Evolutionary conservation across 1,140 invertebrate genomes (phyloP), one percentile per base, ranked within the genome.

Genomic region (Hetaerina americana): DNA sequence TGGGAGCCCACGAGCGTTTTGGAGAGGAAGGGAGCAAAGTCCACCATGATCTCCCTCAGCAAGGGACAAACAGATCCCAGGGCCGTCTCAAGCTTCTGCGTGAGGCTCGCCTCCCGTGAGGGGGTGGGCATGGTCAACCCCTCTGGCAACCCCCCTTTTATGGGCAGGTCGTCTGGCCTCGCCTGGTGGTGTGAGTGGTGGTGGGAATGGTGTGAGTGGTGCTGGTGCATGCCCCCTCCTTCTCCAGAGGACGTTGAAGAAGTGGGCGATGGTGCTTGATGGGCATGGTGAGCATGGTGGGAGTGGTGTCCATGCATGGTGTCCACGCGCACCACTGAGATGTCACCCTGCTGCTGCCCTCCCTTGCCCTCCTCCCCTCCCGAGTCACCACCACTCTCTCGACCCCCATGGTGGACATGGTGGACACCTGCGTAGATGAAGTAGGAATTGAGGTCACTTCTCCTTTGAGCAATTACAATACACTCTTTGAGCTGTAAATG

Each of bases 1-100:
- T 99, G 97, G 0, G 97, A 99, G 2, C 98, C 98, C 25, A 99
- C 91, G 0, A 99, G 84, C 0, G 97, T 99, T 82, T 99, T 99
- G 8, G 96, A 98, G 0, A 99, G 84, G 83, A 98, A 99, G 0
- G 96, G 94, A 0, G 96, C 95, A 85, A 99, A 99, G 80, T 99
- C 97, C 8, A 98, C 90, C 94, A 99, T 98, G 68, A 99, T 98
- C 82, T 99, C 97, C 28, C 96, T 84, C 2, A 99, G 81, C 26
- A 99, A 82, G 0, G 97, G 97, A 77, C 96, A 97, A 10, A 97
- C 95, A 0, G 95, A 96, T 22, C 96, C 96, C 24, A 99, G 83
- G 0, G 97, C 96, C 76, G 93, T 93, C 85, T 99, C 96, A 66
- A 99, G 82, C 78, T 98, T 95, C 82, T 95, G 93, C 0, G 94